Evolutionary conservation across 2,888 invertebrate genomes (phyloP), one percentile per base, ranked within the genome.

Genomic region (Ectemnius continuus): DNA sequence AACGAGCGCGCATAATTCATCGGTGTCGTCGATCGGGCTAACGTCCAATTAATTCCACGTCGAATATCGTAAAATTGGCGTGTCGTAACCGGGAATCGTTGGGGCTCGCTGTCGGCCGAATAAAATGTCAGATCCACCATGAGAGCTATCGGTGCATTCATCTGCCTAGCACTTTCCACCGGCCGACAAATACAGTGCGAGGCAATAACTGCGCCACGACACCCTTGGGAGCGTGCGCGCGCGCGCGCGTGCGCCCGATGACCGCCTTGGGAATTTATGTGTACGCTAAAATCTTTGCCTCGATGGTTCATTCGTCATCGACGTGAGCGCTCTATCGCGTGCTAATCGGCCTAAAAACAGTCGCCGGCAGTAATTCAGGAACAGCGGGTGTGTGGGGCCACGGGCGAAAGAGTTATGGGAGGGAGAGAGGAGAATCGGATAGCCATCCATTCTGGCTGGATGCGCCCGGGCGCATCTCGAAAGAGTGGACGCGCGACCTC

Each of bases 321-420:
- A 52, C 20, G 46, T 60, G 48, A 76, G 70, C 66, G 58, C 47
- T 76, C 72, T 77, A 73, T 78, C 73, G 77, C 73, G 77, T 73
- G 76, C 67, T 64, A 68, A 72, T 67, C 67, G 66, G 48, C 46
- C 64, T 47, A 47, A 64, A 26, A 59, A 66, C 14, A 46, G 56
- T 59, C 48, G 47, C 69, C 45, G 48, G 67, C 64, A 64, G 64
- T 62, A 75, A 78, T 69, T 74, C 28, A 67, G 67, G 45, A 67
- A 75, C 75, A 75, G 78, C 75, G 64, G 78, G 78, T 67, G 70
- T 56, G 46, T 57, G 59, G 16, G 26, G 11, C 14, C 64, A 65
- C 60, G 60, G 59, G 18, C 58, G 63, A 56, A 71, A 67, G 70
- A 78, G 63, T 75, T 70, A 78, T 72, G 61, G 57, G 26, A 56